Evolutionary conservation across 2,113 vertebrate genomes (phyloP).

Genomic region (Excalfactoria chinensis): DNA sequence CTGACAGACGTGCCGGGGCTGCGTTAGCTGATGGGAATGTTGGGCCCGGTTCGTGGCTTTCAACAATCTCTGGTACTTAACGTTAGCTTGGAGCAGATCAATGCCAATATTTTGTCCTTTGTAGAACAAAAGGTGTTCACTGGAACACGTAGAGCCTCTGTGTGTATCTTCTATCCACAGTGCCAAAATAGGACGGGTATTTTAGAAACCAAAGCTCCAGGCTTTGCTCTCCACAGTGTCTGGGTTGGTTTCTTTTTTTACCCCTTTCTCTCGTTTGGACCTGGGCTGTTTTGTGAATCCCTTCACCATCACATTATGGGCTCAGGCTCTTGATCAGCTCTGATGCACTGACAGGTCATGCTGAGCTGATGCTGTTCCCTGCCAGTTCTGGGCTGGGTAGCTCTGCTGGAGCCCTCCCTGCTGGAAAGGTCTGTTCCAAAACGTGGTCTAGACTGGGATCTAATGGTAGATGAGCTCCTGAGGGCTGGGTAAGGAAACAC

Average conservation of each 20-base stretch:
- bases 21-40: background rate
- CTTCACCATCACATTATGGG: background rate
- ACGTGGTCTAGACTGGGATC: background rate
- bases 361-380: background rate
- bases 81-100: constrained; percentile 23
- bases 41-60: background rate
- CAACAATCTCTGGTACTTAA: background rate
- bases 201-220: background rate
- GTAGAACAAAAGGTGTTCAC: background rate
- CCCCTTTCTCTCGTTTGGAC: background rate
- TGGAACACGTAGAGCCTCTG: background rate
- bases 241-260: background rate
- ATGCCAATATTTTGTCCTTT: background rate
- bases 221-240: background rate
- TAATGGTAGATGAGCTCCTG: background rate
- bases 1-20: background rate
- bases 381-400: rapidly evolving
- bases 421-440: background rate
- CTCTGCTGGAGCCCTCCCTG: background rate
- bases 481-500: background rate
- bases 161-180: background rate
- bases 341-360: background rate
- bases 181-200: background rate
- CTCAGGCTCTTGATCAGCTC: background rate
- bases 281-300: background rate